Evolutionary conservation across 2,888 invertebrate genomes (phyloP), one percentile per base, ranked within the genome.

Genomic region (Muschampia staudingeri): DNA sequence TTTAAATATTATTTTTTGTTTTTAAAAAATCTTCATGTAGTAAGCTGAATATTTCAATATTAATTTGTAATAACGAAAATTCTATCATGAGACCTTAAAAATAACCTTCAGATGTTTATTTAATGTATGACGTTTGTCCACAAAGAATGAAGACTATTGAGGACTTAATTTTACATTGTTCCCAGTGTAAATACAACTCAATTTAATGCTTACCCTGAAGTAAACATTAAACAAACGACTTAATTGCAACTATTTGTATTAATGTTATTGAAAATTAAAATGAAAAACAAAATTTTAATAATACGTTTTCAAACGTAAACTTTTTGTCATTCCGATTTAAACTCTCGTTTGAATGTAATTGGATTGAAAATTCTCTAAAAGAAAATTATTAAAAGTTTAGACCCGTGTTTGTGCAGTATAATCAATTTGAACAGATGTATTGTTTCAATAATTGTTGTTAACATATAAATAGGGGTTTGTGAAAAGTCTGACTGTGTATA

Each of bases 391-490:
- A n/a, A 56, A 42, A 19, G n/a, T 44, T 72, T 76, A 75, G 56
- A 77, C 25, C 7, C 83, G 34, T 85, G 72, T 91, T 90, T 86
- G 85, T 82, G 83, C 88, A 87, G 84, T 86, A 77, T 91, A 42
- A 52, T 42, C 42, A 61, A 82, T 95, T 94, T 93, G 86, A 14
- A 88, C 95, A 96, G 92, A 83, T 95, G 96, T 78, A 89, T 90
- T 89, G 40, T 77, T 25, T 48, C 44, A 34, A n/a, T 16, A 87
- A 84, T 90, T 93, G 91, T 91, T 91, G 75, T 82, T 83, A 30
- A 88, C 91, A 93, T 96, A 96, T 96, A 96, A 91, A 96, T 95
- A 95, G 89, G 84, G 85, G 91, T 87, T 52, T 56, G 14, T 69
- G 83, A 81, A 71, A 40, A 78, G 72, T 16, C 85, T 76, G 83